phyloP scores from a whole-genome alignment of 2,888 invertebrate species.

The Sericinus montela region DNA sequence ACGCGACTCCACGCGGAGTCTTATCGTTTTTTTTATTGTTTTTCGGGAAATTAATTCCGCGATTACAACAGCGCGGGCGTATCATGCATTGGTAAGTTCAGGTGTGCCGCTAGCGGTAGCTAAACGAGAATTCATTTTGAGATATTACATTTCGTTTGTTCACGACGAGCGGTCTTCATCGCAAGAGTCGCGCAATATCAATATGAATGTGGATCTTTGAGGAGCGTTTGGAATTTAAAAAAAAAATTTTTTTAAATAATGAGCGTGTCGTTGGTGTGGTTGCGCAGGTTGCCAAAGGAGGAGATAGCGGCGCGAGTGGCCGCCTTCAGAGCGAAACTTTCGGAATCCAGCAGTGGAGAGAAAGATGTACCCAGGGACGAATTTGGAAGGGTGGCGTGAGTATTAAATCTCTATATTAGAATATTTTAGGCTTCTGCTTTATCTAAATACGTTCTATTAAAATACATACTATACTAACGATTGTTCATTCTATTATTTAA shows the following conservation, averaged over 20 bases:
- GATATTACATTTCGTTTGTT: conserved; percentile 46
- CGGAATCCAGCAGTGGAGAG: conserved; percentile 79
- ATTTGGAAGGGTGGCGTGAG: conserved; percentile 88
- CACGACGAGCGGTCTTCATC: conserved; percentile 30
- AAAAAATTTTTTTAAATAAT: conserved; percentile 34
- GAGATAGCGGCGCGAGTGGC: conserved; percentile 93
- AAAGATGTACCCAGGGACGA: conserved; percentile 86
- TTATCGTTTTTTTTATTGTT: conserved; percentile 75
- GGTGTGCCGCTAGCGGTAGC: conserved; percentile 31
- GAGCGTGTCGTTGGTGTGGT: conserved; percentile 70
- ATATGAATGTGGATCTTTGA: no score
- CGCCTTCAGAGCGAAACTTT: conserved; percentile 91
- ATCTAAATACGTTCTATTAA: no score
- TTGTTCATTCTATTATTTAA: no score
- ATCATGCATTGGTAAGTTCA: conserved; percentile 70
- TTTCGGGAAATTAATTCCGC: conserved; percentile 67
- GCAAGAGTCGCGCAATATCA: not conserved
- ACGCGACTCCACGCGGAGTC: conserved; percentile 37
- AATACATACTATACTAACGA: no score
- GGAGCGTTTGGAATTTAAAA: not conserved
- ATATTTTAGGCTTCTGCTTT: not conserved
- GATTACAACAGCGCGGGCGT: conserved; percentile 52
- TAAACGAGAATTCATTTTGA: conserved; percentile 45
- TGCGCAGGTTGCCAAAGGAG: conserved; percentile 88
- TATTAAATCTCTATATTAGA: conserved; percentile 26